Conservation (phyloP, 2,888 invertebrate species). For the Anticlea derivata region DNA sequence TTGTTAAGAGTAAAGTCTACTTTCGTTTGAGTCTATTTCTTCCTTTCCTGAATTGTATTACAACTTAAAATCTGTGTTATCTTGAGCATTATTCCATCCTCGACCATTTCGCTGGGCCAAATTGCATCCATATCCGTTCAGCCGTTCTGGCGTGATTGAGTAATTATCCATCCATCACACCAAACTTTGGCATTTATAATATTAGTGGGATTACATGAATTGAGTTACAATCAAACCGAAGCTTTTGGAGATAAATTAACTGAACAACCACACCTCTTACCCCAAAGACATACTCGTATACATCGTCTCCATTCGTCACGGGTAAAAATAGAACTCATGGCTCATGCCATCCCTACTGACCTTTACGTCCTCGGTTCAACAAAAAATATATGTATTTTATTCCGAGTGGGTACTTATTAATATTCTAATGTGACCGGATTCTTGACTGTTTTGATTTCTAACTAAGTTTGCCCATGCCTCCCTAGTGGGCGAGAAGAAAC, state of each 20-base stretch:
- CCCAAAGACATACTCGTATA: neutral
- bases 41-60: no score
- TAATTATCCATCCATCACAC: no score
- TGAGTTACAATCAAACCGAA: no score
- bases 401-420: conserved; percentile 4
- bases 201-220: no score
- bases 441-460: conserved; percentile 10
- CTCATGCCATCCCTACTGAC: conserved; percentile 6
- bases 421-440: conserved; percentile 12
- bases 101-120: no score
- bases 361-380: conserved; percentile 5
- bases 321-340: conserved; percentile 6
- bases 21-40: neutral
- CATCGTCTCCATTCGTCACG: neutral
- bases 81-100: no score
- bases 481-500: conserved; percentile 9
- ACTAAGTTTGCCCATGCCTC: neutral
- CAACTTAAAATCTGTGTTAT: no score
- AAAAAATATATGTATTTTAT: conserved; percentile 11
- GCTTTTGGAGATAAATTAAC: neutral
- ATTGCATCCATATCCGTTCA: no score
- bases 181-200: no score
- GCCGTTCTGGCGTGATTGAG: no score
- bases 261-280: neutral
- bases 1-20: neutral